Percentiles rank a stretch among this genome's conserved stretches.
Conservation (phyloP, 2,797 vertebrate genomes). For the Acipenser transmontanus region DNA sequence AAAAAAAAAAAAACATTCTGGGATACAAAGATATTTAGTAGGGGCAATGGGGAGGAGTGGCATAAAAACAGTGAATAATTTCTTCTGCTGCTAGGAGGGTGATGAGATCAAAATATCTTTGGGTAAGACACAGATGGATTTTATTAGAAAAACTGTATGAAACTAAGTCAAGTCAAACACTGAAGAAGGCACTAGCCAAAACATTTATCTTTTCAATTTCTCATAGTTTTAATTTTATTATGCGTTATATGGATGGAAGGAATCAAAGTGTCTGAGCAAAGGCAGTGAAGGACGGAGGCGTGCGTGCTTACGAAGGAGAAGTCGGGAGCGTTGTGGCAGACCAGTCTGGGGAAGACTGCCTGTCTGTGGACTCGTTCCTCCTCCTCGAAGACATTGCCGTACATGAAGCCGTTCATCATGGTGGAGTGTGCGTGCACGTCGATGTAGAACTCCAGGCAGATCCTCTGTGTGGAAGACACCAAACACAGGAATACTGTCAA, state of each 20-base stretch:
- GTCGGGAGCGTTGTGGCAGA: conserved; percentile 90
- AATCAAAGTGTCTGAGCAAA: conserved; percentile 7
- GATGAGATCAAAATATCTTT: too few species aligned
- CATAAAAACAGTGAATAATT: too few species aligned
- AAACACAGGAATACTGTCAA: conserved; percentile 1
- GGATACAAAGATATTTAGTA: too few species aligned
- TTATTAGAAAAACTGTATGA: too few species aligned
- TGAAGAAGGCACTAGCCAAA: too few species aligned
- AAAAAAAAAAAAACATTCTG: too few species aligned
- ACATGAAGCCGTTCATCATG: conserved; percentile 99
- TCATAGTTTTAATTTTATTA: neutral
- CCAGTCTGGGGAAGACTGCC: conserved; percentile 85
- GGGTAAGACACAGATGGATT: too few species aligned
- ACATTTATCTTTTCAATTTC: too few species aligned
- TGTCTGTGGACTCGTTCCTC: conserved; percentile 89
- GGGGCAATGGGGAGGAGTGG: too few species aligned
- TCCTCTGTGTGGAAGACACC: conserved; percentile 61
- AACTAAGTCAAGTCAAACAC: too few species aligned
- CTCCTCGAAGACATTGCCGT: conserved; percentile 94
- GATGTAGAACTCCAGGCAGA: conserved; percentile 95
- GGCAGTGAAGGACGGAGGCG: neutral
- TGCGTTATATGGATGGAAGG: neutral
- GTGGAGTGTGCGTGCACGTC: conserved; percentile 97
- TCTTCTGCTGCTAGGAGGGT: too few species aligned
- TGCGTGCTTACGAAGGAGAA: conserved; percentile 84